Evolutionary conservation across 2,113 vertebrate genomes (phyloP), one percentile per base, ranked within the genome.

Genomic region (Muntiacus muntjak): DNA sequence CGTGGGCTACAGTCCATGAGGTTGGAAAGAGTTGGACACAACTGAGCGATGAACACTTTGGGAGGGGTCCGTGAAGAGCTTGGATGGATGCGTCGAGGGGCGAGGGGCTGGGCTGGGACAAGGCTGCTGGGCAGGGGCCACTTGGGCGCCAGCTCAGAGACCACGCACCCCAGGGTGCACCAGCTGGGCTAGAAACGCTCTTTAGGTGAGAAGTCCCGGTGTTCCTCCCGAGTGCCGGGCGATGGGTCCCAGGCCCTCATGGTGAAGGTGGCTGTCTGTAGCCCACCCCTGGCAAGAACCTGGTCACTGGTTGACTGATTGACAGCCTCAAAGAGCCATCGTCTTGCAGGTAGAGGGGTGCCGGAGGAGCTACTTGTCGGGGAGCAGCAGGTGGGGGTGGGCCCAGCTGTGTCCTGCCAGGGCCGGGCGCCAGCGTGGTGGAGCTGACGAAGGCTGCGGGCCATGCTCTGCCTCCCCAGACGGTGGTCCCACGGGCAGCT

Each of bases 371-470:
- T 47, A 12, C 17, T 21, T 36, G 64, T 21, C 36, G 21, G 57
- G 33, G 45, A 82, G 40, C n/a, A 30, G n/a, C 1, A 12, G 74
- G 40, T 19, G 60, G 60, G 14, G 25, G 40, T 36, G 28, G 21
- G 10, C 60, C 6, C 3, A 52, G 74, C 50, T 15, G 16, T 57
- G 64, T 67, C 28, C 54, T 4, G 8, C 8, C 12, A 9, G 17
- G 17, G 23, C 45, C 30, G 3, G n/a, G n/a, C n/a, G 9, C 64
- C 64, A 23, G 19, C 0, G 0, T 12, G n/a, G n/a, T 0, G 8
- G 16, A 16, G 2, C 62, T 64, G 40, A 6, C 3, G 15, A 4
- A 17, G 78, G 26, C 45, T 50, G 47, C 1, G 9, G 28, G 47
- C 79, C 3, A 33, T 30, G 47, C 33, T 23, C 5, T 4, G 8